Base-by-base conservation (phyloP, 2,797 vertebrate species). In the Nyctalus aviator region DNA sequence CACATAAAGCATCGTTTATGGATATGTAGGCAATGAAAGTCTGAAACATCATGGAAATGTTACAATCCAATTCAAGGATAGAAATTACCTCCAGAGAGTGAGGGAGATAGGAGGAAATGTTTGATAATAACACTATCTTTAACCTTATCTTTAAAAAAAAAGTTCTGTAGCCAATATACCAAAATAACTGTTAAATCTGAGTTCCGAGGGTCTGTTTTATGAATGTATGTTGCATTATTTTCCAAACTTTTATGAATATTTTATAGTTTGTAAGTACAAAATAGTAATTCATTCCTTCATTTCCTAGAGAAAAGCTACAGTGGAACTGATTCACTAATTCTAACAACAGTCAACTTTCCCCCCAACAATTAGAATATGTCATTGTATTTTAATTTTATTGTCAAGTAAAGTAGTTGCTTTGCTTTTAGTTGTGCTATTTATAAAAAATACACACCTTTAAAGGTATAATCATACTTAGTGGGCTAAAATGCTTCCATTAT, bases 311-410 rank as follows among this genome's bases (percentile, higher is more conserved):
- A 30, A 91, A 32, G 62, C 41, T 88, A 53, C 87, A 84, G 35
- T 91, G 41, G 55, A 41, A 48, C 27, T 48, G 59, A 85, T 20
- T 75, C 78, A 76, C 15, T 66, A 86, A 72, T 35, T 68, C 44
- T 72, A 88, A 88, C n/a, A 91, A 82, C 35, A 76, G 41, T 55
- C 8, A 85, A 14, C 7, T 30, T 93, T 78, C 87, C 14, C 77
- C 59, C 41, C 41, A 93, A 85, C 20, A 68, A 75, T 64, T 85
- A 93, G n/a, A 85, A 13, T 41, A 68, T 59, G n/a, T 55, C 35
- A 76, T 68, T 69, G n/a, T 71, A 75, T 94, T 94, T 84, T 48
- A 13, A 89, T 81, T 69, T 82, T 62, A 82, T 79, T 90, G 90
- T 92, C 32, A 91, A 71, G 23, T 62, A 32, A 91, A 87, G 41